These are phyloP conservation scores for Seriola dumerili DNA, from an alignment of 2,113 vertebrate species.

Conservation along the genomic window DNA sequence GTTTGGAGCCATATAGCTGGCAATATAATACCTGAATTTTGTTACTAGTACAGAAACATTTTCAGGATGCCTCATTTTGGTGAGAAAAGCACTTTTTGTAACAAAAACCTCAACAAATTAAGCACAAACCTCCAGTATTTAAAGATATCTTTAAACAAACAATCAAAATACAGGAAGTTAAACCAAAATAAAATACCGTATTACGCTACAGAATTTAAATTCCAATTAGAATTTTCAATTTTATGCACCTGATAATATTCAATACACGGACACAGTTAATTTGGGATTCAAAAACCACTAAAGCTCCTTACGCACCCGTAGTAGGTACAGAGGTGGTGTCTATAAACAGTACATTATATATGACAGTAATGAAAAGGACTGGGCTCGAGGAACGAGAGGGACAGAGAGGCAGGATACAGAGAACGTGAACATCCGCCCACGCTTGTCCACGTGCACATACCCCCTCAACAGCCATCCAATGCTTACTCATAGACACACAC, in stretches of 20 bases:
- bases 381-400: constrained; percentile 2
- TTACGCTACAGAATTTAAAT: background rate
- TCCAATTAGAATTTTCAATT: background rate
- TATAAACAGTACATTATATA: background rate
- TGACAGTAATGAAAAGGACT: constrained; percentile 23
- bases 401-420: constrained; percentile 43
- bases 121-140: background rate
- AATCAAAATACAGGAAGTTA: background rate
- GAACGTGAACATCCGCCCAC: constrained; percentile 51
- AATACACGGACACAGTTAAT: background rate
- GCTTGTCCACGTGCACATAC: constrained; percentile 18
- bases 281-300: constrained; percentile 7
- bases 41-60: background rate
- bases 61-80: background rate
- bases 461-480: constrained; percentile 30
- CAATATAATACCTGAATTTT: background rate
- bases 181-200: background rate
- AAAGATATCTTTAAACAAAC: background rate
- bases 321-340: background rate
- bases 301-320: background rate
- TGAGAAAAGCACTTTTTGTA: background rate
- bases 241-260: background rate
- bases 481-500: constrained; percentile 13
- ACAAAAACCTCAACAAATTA: background rate
- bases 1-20: too few species aligned